Evolutionary conservation across 1,140 invertebrate species (phyloP).

Genomic region (Brachionus koreanus): DNA sequence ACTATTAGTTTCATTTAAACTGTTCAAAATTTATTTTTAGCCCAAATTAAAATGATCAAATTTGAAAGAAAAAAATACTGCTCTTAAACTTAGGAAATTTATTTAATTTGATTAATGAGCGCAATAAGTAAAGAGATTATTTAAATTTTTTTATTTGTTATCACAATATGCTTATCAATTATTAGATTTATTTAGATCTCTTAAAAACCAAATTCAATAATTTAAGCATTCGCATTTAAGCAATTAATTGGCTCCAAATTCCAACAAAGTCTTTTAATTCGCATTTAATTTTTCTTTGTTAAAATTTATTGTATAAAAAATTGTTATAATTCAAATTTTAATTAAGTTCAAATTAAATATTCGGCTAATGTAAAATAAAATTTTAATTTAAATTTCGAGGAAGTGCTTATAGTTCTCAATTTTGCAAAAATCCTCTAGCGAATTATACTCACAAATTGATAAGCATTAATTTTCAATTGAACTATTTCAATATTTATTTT

Average conservation of each 20-base stretch:
- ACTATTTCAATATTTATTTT: conserved; percentile 11
- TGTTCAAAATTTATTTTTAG: not conserved
- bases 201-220: not conserved
- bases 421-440: not conserved
- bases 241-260: too few relatives aligned
- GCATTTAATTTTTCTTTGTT: too few relatives aligned
- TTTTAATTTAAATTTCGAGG: not conserved
- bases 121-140: not conserved
- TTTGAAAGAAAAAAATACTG: not conserved
- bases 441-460: not conserved
- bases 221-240: not conserved
- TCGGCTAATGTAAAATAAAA: not conserved
- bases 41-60: not conserved
- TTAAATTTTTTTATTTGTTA: not conserved
- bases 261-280: too few relatives aligned
- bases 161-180: not conserved
- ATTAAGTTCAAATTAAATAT: not conserved
- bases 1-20: not conserved
- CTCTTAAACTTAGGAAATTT: not conserved
- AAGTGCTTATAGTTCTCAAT: not conserved
- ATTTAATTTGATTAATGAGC: not conserved
- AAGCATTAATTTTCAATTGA: not conserved
- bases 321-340: not conserved
- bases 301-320: too few relatives aligned
- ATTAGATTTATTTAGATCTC: not conserved